phyloP scores from a whole-genome alignment of 2,888 invertebrate species.

The Cephalotes varians region DNA sequence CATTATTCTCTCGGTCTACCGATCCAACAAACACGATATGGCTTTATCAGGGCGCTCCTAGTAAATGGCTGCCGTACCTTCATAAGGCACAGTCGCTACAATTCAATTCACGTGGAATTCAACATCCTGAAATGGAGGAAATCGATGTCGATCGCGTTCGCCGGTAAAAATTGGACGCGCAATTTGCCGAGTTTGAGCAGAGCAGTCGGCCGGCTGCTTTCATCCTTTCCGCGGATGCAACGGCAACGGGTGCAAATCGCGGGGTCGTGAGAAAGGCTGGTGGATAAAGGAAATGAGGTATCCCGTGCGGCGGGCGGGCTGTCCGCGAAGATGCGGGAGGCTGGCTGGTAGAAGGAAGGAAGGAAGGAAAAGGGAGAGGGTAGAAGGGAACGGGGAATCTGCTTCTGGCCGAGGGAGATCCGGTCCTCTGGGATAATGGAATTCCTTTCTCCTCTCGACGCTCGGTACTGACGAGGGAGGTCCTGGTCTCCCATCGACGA shows the following conservation, averaged over 20 bases:
- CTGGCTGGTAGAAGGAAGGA: slow-evolving; percentile 34
- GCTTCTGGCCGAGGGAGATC: slow-evolving; percentile 50
- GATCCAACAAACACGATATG: slow-evolving; percentile 9
- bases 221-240: slow-evolving; percentile 16
- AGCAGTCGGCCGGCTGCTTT: slow-evolving; percentile 18
- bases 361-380: slow-evolving; percentile 7
- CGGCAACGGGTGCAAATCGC: slow-evolving; percentile 58
- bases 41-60: slow-evolving; percentile 35
- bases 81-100: slow-evolving; percentile 4
- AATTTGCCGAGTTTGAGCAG: slow-evolving; percentile 49
- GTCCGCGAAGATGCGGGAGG: slow-evolving; percentile 55
- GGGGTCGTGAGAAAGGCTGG: slow-evolving; percentile 69
- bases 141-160: slow-evolving; percentile 38
- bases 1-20: background rate
- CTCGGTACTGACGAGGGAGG: slow-evolving; percentile 33
- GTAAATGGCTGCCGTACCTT: background rate
- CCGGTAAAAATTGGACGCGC: slow-evolving; percentile 23
- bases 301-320: slow-evolving; percentile 65
- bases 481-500: slow-evolving; percentile 48
- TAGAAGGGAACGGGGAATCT: slow-evolving; percentile 38
- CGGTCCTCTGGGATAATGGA: slow-evolving; percentile 75
- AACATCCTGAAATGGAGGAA: slow-evolving; percentile 41
- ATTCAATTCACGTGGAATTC: slow-evolving; percentile 25
- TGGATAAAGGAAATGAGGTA: slow-evolving; percentile 78
- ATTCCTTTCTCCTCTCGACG: slow-evolving; percentile 71